Evolutionary conservation across 2,888 invertebrate species (phyloP).

Genomic region (Antheraea yamamai): DNA sequence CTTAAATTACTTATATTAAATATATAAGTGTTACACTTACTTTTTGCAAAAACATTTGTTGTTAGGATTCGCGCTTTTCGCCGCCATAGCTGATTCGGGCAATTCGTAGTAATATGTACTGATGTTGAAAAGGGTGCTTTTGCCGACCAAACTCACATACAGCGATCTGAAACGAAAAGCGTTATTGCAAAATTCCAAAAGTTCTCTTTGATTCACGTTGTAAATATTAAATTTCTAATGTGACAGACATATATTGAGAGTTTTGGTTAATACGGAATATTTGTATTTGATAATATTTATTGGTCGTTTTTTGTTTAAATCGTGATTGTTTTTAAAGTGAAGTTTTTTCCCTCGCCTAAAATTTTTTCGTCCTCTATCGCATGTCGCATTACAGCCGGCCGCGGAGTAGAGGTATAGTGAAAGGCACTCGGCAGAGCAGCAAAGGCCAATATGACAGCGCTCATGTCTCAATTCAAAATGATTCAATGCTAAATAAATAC

Average conservation of each 20-base stretch:
- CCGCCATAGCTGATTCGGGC: slow-evolving; percentile 63
- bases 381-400: too few relatives aligned
- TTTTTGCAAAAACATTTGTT: slow-evolving; percentile 80
- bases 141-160: slow-evolving; percentile 64
- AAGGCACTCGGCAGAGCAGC: too few relatives aligned
- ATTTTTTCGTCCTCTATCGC: too few relatives aligned
- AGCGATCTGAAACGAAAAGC: slow-evolving; percentile 61
- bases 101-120: slow-evolving; percentile 73
- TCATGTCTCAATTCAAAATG: too few relatives aligned
- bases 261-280: neutral
- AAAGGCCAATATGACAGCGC: too few relatives aligned
- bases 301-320: neutral
- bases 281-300: neutral
- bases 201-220: neutral
- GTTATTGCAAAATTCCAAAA: slow-evolving; percentile 4
- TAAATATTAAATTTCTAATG: neutral
- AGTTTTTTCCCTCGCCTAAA: too few relatives aligned
- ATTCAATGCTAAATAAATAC: too few relatives aligned
- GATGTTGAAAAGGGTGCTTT: slow-evolving; percentile 67
- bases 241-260: too few relatives aligned
- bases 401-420: too few relatives aligned
- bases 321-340: neutral
- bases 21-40: slow-evolving; percentile 42
- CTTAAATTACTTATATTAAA: too few relatives aligned
- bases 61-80: slow-evolving; percentile 65